Evolutionary conservation across 1,140 invertebrate genomes (phyloP).

Genomic region (Orchestia grillus): DNA sequence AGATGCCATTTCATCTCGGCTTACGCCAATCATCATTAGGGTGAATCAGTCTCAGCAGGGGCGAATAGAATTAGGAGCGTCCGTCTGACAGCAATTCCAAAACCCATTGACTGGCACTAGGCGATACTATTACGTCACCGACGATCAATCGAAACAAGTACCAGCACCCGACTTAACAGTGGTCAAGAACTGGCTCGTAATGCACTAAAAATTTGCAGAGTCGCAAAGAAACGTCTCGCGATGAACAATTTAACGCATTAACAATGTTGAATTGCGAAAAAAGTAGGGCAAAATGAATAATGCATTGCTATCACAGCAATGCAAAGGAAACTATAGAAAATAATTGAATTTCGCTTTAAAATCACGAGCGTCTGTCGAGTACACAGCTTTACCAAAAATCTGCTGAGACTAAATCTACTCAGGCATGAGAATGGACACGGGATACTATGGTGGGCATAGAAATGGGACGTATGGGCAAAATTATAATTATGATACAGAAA

Average conservation of each 20-base stretch:
- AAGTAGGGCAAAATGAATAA: too few relatives aligned
- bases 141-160: not conserved
- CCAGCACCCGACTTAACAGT: not conserved
- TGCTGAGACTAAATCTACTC: not conserved
- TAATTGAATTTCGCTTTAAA: too few relatives aligned
- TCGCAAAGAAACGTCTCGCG: not conserved
- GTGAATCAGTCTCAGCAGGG: not conserved
- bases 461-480: not conserved
- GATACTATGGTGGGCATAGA: not conserved
- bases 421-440: not conserved
- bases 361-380: too few relatives aligned
- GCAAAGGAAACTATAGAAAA: too few relatives aligned
- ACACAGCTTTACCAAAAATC: not conserved
- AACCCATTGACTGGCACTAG: not conserved
- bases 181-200: not conserved
- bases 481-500: not conserved
- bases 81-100: slow-evolving; percentile 5
- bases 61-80: slow-evolving; percentile 13
- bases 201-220: not conserved
- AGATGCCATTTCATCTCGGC: not conserved
- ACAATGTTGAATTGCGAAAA: too few relatives aligned
- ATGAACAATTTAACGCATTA: too few relatives aligned
- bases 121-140: not conserved
- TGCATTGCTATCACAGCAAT: too few relatives aligned
- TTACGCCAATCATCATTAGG: slow-evolving; percentile 48